Conservation (phyloP, 2,797 vertebrate species). For the Acanthiza pusilla region DNA sequence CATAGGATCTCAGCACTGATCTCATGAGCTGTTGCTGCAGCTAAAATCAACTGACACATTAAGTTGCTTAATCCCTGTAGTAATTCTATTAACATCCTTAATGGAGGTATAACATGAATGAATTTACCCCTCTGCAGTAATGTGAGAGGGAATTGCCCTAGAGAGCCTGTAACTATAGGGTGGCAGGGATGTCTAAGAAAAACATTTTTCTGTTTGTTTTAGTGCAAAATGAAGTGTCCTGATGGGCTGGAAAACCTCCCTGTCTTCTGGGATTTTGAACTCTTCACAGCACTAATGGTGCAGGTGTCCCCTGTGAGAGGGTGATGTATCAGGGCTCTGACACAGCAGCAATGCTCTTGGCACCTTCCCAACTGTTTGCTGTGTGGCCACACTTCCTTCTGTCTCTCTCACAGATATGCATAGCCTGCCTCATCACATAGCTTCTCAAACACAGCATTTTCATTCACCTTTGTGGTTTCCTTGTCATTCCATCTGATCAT, state of each 20-base stretch:
- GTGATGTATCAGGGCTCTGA: not conserved
- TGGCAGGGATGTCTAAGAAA: not conserved
- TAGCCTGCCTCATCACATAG: not conserved
- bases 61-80: slow-evolving; percentile 33
- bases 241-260: not conserved
- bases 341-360: not conserved
- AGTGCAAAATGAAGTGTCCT: not conserved
- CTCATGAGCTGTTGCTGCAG: not conserved
- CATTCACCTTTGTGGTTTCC: not conserved
- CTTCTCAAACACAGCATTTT: not conserved
- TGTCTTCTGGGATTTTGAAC: not conserved
- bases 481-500: not conserved
- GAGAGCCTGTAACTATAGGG: not conserved
- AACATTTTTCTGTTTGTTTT: not conserved
- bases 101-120: not conserved
- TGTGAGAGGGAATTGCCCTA: not conserved
- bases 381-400: not conserved
- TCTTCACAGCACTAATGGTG: not conserved
- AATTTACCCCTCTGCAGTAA: not conserved
- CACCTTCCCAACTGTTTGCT: not conserved
- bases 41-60: not conserved
- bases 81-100: slow-evolving; percentile 43
- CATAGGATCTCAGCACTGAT: slow-evolving; percentile 4
- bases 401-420: not conserved
- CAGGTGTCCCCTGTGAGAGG: not conserved